Evolutionary conservation across 2,113 vertebrate genomes (phyloP).

Genomic region (Theropithecus gelada): DNA sequence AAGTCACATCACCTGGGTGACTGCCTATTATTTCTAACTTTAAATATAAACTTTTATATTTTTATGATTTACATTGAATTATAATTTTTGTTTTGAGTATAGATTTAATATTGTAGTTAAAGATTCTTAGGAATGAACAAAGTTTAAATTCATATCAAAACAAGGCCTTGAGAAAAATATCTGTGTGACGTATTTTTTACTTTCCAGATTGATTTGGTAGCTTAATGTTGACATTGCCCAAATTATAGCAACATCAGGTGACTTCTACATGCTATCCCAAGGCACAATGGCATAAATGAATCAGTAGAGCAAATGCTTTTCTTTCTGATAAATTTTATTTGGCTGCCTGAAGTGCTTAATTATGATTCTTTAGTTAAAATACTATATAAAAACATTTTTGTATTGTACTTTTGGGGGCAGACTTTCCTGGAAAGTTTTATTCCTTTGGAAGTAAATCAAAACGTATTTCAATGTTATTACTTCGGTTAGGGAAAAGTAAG

Average conservation of each 20-base stretch:
- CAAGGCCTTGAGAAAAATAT: not conserved
- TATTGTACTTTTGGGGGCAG: not conserved
- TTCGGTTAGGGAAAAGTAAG: not conserved
- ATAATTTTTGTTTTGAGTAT: conserved; percentile 1
- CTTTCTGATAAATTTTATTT: conserved; percentile 40
- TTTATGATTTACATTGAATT: not conserved
- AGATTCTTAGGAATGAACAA: not conserved
- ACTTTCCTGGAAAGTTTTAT: not conserved
- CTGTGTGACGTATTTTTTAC: not conserved
- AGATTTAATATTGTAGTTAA: not conserved
- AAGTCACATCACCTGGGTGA: not conserved
- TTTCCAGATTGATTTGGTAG: conserved; percentile 1
- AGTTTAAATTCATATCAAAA: conserved; percentile 30
- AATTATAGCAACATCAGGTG: not conserved
- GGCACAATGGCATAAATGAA: not conserved
- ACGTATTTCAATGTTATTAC: not conserved
- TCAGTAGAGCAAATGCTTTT: not conserved
- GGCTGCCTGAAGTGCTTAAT: not conserved
- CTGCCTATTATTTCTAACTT: not conserved
- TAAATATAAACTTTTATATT: not conserved
- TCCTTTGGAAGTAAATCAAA: conserved; percentile 10
- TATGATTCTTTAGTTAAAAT: conserved; percentile 20
- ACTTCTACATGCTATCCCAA: not conserved
- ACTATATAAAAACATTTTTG: not conserved
- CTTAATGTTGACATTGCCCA: not conserved